A percentile compares a stretch with the other conserved stretches of the same genome.
These are phyloP conservation scores for Phrynocephalus guinanensis DNA, from an alignment of 2,797 vertebrate genomes.

Conservation along the genomic window DNA sequence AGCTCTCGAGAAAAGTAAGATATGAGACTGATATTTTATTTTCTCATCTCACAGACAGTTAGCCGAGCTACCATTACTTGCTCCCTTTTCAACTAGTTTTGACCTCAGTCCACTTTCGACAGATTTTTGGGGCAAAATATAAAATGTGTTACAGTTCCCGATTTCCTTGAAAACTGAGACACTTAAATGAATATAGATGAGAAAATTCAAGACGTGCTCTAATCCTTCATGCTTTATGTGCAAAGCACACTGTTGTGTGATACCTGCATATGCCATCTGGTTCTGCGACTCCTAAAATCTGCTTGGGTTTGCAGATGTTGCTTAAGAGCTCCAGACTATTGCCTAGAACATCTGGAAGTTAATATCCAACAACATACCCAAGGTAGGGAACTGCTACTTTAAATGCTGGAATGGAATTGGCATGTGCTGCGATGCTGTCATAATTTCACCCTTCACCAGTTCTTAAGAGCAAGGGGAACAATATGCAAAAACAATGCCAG, in stretches of 20 bases:
- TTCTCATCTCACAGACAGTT: not conserved
- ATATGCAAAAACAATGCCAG: not conserved
- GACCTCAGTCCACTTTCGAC: not conserved
- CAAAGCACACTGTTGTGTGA: not conserved
- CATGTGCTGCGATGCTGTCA: no score
- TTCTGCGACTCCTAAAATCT: not conserved
- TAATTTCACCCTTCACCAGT: not conserved
- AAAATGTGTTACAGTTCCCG: not conserved
- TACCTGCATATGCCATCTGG: not conserved
- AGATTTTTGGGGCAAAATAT: not conserved
- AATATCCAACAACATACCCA: no score
- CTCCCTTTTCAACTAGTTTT: not conserved
- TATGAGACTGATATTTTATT: not conserved
- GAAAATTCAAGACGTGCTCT: not conserved
- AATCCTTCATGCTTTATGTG: not conserved
- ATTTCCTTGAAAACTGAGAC: not conserved
- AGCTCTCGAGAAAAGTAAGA: not conserved
- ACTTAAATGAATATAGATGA: not conserved
- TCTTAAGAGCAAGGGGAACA: not conserved
- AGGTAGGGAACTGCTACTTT: not conserved
- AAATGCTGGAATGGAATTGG: not conserved
- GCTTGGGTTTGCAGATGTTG: not conserved
- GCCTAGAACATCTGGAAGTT: no score
- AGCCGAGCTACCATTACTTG: not conserved
- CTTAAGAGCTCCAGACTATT: not conserved